Evolutionary conservation across 2,888 invertebrate genomes (phyloP).

Genomic region (Bombylius discolor): DNA sequence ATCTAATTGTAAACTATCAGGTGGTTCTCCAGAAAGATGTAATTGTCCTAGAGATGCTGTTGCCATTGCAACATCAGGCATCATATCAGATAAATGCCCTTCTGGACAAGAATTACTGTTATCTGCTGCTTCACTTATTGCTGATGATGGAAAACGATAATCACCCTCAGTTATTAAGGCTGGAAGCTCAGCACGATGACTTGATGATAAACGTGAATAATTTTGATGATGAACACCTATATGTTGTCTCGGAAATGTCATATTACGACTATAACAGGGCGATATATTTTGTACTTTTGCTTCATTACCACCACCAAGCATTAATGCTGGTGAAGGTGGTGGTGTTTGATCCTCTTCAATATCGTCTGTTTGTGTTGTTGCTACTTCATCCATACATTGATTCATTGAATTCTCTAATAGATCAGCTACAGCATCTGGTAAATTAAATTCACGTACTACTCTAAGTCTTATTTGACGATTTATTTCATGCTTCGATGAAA

Average conservation of each 20-base stretch:
- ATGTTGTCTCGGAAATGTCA: constrained; percentile 47
- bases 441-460: constrained; percentile 85
- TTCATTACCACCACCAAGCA: constrained; percentile 17
- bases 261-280: constrained; percentile 45
- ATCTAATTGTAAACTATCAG: constrained; percentile 54
- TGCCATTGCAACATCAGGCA: constrained; percentile 91
- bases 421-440: constrained; percentile 79
- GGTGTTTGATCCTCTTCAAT: constrained; percentile 30
- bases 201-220: constrained; percentile 24
- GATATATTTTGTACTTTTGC: constrained; percentile 29
- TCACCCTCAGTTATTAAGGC: constrained; percentile 54
- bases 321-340: constrained; percentile 37
- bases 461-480: constrained; percentile 69
- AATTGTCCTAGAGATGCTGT: constrained; percentile 49
- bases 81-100: constrained; percentile 64
- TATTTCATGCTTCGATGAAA: constrained; percentile 65
- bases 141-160: constrained; percentile 29
- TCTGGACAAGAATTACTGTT: constrained; percentile 45
- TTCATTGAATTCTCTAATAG: constrained; percentile 47
- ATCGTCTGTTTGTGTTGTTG: constrained; percentile 27
- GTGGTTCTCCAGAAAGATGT: constrained; percentile 24
- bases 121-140: constrained; percentile 16
- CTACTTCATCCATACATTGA: constrained; percentile 22
- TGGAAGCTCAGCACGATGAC: constrained; percentile 47
- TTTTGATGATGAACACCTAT: constrained; percentile 10